A percentile compares a stretch with the other conserved stretches of the same genome.
Conservation (phyloP, 2,888 invertebrate species). For the Tetragonula carbonaria region DNA sequence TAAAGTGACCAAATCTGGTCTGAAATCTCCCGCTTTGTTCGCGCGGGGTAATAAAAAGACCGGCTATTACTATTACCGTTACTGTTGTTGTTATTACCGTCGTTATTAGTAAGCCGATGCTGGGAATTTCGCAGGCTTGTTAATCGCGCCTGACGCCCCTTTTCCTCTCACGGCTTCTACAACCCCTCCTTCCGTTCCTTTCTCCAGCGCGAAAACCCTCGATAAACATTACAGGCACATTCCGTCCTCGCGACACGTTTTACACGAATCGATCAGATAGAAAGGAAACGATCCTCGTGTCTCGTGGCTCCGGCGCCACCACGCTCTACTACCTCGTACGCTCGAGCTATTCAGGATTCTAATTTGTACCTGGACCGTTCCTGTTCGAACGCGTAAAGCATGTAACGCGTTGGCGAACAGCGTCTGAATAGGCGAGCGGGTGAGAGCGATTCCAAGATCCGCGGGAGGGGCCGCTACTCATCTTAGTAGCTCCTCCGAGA, state of each 20-base stretch:
- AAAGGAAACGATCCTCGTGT: not conserved
- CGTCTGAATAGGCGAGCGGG: conserved; percentile 15
- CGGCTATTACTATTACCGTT: conserved; percentile 67
- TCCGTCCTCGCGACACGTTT: not conserved
- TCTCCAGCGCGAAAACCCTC: not conserved
- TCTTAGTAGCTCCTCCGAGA: conserved; percentile 64
- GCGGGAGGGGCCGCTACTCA: conserved; percentile 48
- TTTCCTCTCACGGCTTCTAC: not conserved
- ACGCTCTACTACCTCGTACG: not conserved
- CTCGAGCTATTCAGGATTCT: conserved; percentile 7
- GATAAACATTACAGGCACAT: not conserved
- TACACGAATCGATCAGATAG: not conserved
- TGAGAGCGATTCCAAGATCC: conserved; percentile 44
- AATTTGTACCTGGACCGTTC: conserved; percentile 24
- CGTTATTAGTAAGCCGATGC: conserved; percentile 63
- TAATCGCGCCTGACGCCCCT: conserved; percentile 28
- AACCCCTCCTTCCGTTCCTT: not conserved
- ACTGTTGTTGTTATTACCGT: conserved; percentile 64
- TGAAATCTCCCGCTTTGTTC: conserved; percentile 65
- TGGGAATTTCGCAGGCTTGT: conserved; percentile 50
- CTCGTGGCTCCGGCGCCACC: not conserved
- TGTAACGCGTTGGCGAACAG: conserved; percentile 24
- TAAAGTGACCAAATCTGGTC: conserved; percentile 57
- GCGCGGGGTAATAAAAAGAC: conserved; percentile 63
- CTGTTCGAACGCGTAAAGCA: conserved; percentile 40